Conservation (phyloP, 2,113 vertebrate genomes). For the Sylvietta virens region DNA sequence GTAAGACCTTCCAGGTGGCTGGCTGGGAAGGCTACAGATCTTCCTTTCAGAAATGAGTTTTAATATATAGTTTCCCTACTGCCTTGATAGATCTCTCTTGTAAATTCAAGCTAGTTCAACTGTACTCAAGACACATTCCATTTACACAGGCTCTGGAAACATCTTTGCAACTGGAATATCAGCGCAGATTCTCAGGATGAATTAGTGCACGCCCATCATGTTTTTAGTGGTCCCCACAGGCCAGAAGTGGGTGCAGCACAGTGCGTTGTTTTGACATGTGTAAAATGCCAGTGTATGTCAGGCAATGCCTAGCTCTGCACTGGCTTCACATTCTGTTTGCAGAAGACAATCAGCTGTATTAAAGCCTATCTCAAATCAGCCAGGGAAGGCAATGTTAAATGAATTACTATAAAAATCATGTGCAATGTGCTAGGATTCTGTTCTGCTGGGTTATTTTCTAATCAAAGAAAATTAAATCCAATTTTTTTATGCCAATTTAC, state of each 20-base stretch:
- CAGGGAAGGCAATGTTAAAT: background rate
- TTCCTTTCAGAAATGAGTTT: background rate
- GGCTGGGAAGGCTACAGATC: background rate
- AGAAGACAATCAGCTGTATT: background rate
- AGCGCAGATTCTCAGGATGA: background rate
- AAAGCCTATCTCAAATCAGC: background rate
- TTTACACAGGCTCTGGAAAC: background rate
- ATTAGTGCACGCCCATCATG: background rate
- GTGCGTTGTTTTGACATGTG: fast-evolving
- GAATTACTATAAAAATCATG: background rate
- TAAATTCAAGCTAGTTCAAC: background rate
- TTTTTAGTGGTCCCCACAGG: background rate
- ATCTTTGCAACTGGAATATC: background rate
- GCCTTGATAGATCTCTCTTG: background rate
- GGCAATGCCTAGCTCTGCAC: background rate
- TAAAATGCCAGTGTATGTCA: background rate
- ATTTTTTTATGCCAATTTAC: background rate
- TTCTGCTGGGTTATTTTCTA: background rate
- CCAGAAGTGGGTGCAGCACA: background rate
- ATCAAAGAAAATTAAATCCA: background rate
- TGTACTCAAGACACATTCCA: background rate
- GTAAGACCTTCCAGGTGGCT: background rate
- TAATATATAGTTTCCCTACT: background rate
- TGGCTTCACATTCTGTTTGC: background rate
- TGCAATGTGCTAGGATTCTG: background rate